Base-by-base conservation (phyloP, 2,797 vertebrate genomes). In the Masticophis lateralis region DNA sequence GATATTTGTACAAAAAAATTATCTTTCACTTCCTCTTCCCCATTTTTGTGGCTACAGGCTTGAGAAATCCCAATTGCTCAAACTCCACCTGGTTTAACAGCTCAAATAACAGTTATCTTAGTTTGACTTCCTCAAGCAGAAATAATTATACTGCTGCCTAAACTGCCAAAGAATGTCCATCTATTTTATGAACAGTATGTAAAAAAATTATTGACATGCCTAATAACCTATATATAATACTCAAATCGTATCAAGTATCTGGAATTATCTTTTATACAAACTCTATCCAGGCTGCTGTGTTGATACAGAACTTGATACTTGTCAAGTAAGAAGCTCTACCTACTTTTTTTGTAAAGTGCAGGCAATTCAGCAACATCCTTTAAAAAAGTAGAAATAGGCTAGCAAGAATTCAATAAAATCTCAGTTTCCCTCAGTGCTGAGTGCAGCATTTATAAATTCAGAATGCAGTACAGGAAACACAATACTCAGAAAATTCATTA, bases 11-110 rank as follows among this genome's bases (percentile, higher is more conserved):
- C 90, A 0, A 92, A 43, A 47, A 66, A 56, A 37, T 18, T 25
- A 83, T 60, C 92, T 95, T 94, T 95, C 94, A 90, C 88, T 97
- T 97, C 92, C 91, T 89, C 95, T 96, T 97, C 95, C 96, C 96
- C 90, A 95, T 95, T 97, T 96, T 90, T 96, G 96, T 86, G 97
- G 97, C 94, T 91, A 96, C 92, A 90, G 86, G 96, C 90, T 94
- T 96, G 93, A 96, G 96, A 97, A 97, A 97, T 95, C 86, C 32
- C 94, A 95, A 90, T 90, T 95, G 91, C 92, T 96, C 87, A 95
- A 57, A 92, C 3, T 43, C 51, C 12, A 94, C 92, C 91, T 92
- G 92, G 92, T 89, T 79, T 74, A 97, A 96, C 94, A 89, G 91
- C 92, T 96, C 87, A 69, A 60, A 51, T 88, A 86, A 90, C 59